A percentile compares a stretch with the other conserved stretches of the same genome.
Evolutionary conservation across 2,797 vertebrate species (phyloP).

Genomic region (Chlorospingus flavigularis): DNA sequence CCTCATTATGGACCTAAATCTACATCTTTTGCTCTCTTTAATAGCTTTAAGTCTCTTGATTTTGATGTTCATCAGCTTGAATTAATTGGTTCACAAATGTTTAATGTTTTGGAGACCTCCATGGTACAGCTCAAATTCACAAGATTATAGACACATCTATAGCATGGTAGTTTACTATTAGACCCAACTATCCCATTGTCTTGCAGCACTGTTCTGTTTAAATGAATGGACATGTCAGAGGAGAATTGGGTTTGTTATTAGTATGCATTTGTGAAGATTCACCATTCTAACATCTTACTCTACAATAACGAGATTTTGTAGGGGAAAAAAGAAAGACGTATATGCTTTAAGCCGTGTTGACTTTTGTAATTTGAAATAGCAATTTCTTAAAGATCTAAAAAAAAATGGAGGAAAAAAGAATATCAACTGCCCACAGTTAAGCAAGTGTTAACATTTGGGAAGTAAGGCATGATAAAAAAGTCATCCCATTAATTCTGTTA

Average conservation of each 20-base stretch:
- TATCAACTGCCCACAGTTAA: neutral
- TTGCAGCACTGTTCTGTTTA: neutral
- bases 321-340: neutral
- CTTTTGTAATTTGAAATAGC: neutral
- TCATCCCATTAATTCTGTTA: neutral
- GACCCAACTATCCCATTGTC: neutral
- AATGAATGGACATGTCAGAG: neutral
- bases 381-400: neutral
- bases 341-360: neutral
- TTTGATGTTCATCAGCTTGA: neutral
- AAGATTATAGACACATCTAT: neutral
- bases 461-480: neutral
- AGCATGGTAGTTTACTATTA: neutral
- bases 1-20: neutral
- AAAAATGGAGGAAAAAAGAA: neutral
- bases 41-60: neutral
- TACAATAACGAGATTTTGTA: neutral
- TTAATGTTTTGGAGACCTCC: neutral
- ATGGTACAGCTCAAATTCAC: neutral
- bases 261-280: neutral
- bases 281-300: neutral
- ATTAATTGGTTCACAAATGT: neutral
- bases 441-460: neutral
- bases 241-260: neutral
- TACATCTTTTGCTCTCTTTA: neutral